Base-by-base conservation (phyloP, 2,113 vertebrate genomes). In the Cheilinus undulatus region DNA sequence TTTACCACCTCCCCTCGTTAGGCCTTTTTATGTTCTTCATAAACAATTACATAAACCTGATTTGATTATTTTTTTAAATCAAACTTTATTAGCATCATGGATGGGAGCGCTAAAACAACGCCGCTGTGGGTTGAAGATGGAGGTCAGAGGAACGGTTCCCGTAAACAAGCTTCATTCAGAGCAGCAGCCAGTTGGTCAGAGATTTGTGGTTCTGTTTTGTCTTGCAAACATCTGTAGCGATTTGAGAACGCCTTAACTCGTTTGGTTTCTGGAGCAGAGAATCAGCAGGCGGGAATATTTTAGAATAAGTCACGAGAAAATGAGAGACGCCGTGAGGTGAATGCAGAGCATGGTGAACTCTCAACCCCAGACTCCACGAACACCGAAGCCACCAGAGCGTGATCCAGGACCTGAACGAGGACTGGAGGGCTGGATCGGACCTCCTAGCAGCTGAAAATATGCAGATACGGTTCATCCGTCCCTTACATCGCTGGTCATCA, bases 31-130 rank as follows among this genome's bases (percentile, higher is more conserved):
- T 80, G 76, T 76, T 69, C 71, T 85, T 76, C 50, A 78, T 80
- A 78, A 87, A 83, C 83, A 84, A 78, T 81, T 30, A 66, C 73
- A 84, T 69, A 36, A 88, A 85, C 59, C 51, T 59, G 60, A 76
- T 80, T 80, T 17, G 64, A 83, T 82, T 82, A 48, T 62, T 84
- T 77, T n/a, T 24, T 1, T 45, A 67, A 75, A 83, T 63, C 28
- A 45, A 11, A 27, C 46, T 76, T 67, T 73, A 65, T 64, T 42
- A 19, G 38, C 15, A 22, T 66, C 69, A 56, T 71, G 56, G 60
- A 49, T 53, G 10, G 50, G 38, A 68, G 67, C 46, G 28, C 11
- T 27, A 38, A 83, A 67, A 82, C 49, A 51, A 19, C 17, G 64
- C 34, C 57, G 80, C 26, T 71, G 54, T 58, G 30, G 65, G n/a